Base-by-base conservation (phyloP, 2,113 vertebrate genomes). In the Asarcornis scutulata region DNA sequence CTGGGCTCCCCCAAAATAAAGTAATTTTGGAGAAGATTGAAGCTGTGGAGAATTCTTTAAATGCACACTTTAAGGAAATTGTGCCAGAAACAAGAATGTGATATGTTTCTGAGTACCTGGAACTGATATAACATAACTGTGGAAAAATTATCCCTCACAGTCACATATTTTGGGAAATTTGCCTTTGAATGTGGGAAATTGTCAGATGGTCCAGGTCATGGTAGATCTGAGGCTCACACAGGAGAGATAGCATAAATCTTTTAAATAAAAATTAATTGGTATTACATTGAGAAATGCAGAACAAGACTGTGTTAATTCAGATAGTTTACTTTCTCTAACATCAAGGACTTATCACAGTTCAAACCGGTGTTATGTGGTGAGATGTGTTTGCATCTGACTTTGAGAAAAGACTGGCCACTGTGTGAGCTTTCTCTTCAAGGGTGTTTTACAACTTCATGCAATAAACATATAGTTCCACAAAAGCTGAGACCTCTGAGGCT, bases 261-360 rank as follows among this genome's bases (percentile, higher is more conserved):
- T 86, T 96, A 96, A 94, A 77, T 95, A 94, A 91, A 96, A 97
- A 93, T 80, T 74, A 92, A 90, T 86, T 62, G 21, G 48, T 83
- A 55, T 91, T 95, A 74, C 22, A 59, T 44, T 5, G 11, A 95
- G 92, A 94, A 96, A 93, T 62, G 85, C 67, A 91, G 91, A 91
- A 60, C 50, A 68, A 77, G 75, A 73, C 1, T 1, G 59, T 64
- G 53, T 48, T 42, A 13, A 68, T 88, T 68, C 71, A 82, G 91
- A 52, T 69, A 14, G 17, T 23, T 18, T 66, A 53, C 62, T 46
- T 93, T 73, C 86, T 32, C 2, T 1, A 69, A 83, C 42, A 72
- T 31, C 66, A 67, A 79, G 73, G 86, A 44, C 73, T 92, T 93
- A 46, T 71, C 23, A 40, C 38, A 25, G 17, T 29, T 77, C 36